These are phyloP conservation scores for Drosophila nigrodunni DNA, from an alignment of 1,140 invertebrate species.

Conservation along the genomic window DNA sequence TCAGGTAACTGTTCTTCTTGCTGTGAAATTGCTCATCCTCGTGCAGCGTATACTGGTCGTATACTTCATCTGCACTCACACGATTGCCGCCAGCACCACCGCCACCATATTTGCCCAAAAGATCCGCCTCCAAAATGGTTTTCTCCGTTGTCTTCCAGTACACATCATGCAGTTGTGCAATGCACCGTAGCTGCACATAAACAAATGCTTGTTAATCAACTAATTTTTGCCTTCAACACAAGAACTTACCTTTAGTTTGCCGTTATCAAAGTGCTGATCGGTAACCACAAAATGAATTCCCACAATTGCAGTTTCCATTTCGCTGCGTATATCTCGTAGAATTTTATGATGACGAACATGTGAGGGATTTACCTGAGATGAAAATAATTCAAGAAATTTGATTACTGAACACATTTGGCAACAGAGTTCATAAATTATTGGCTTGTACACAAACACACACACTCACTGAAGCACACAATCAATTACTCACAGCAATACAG, in stretches of 20 bases:
- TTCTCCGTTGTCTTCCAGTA: constrained; percentile 88
- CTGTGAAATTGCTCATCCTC: constrained; percentile 75
- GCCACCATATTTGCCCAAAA: constrained; percentile 56
- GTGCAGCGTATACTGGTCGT: constrained; percentile 78
- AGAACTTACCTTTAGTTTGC: constrained; percentile 85
- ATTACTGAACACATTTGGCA: too few relatives aligned
- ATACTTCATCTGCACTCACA: constrained; percentile 72
- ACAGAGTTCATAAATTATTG: constrained; percentile 26
- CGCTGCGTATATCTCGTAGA: constrained; percentile 69
- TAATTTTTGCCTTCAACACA: background rate
- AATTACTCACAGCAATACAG: constrained; percentile 2
- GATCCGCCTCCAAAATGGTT: constrained; percentile 85
- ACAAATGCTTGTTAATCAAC: constrained; percentile 3
- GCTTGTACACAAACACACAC: constrained; percentile 8
- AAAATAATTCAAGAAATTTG: background rate
- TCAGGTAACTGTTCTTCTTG: constrained; percentile 82
- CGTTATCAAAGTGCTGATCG: constrained; percentile 86
- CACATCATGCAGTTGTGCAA: constrained; percentile 86
- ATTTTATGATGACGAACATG: constrained; percentile 80
- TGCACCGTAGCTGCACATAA: constrained; percentile 85
- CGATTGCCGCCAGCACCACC: constrained; percentile 58
- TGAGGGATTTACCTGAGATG: constrained; percentile 72
- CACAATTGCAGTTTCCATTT: constrained; percentile 81
- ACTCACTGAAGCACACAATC: constrained; percentile 7
- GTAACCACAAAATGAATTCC: constrained; percentile 86